A percentile compares a stretch with the other conserved stretches of the same genome.
These are phyloP conservation scores for Ptychodera flava DNA, from an alignment of 35 echinoderm and acorn worm genomes.

Conservation along the genomic window DNA sequence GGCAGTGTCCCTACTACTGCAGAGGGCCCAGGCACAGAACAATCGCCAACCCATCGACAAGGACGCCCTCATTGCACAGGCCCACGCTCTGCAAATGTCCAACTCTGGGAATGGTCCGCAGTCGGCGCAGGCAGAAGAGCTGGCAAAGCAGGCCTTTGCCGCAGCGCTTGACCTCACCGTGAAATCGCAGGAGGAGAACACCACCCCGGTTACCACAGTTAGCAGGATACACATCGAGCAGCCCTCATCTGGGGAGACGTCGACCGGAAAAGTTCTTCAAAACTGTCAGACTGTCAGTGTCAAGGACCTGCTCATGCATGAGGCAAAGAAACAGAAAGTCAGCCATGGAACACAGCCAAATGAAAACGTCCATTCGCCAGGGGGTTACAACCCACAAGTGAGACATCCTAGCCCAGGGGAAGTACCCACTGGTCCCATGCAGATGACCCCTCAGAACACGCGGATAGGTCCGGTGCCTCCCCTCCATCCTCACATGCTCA, in stretches of 20 bases:
- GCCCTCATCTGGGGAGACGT: neutral
- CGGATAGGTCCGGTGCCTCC: neutral
- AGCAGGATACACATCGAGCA: neutral
- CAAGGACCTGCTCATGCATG: neutral
- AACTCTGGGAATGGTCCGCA: neutral
- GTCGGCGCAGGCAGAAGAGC: neutral
- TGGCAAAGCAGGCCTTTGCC: neutral
- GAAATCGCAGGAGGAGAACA: neutral
- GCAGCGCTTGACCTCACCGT: neutral
- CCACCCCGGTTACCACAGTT: neutral
- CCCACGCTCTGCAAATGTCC: neutral
- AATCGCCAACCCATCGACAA: neutral
- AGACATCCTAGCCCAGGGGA: neutral
- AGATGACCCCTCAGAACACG: neutral
- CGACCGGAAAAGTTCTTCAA: neutral
- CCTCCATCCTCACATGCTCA: neutral
- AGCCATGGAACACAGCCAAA: neutral
- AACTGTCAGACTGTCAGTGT: neutral
- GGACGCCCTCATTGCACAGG: neutral
- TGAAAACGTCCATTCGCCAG: neutral
- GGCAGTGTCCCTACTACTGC: neutral
- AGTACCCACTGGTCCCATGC: neutral
- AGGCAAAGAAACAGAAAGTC: neutral
- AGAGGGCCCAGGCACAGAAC: neutral
- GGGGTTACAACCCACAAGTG: neutral